These are phyloP conservation scores for Crioceris asparagi DNA, from an alignment of 2,888 invertebrate genomes.

Conservation along the genomic window DNA sequence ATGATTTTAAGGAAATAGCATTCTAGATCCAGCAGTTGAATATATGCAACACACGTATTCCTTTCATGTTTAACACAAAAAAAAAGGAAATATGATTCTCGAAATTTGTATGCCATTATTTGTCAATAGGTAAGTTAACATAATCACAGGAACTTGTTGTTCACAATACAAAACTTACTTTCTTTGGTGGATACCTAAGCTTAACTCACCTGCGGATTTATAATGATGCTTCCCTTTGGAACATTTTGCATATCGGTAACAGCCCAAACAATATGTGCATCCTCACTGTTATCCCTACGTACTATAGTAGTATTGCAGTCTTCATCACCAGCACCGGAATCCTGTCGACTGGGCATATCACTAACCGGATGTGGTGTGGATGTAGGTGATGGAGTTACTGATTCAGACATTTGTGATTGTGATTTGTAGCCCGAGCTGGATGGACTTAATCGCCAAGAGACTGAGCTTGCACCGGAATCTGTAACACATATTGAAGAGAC, in stretches of 20 bases:
- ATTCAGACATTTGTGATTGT: constrained; percentile 61
- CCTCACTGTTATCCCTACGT: constrained; percentile 3
- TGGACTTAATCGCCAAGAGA: constrained; percentile 58
- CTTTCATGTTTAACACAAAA: no score
- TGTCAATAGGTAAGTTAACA: no score
- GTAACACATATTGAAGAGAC: constrained; percentile 9
- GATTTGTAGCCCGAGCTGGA: constrained; percentile 70
- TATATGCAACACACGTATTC: no score
- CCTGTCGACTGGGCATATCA: constrained; percentile 21
- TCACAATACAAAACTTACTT: no score
- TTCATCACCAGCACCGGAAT: constrained; percentile 18
- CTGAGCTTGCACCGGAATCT: constrained; percentile 50
- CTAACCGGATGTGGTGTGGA: constrained; percentile 37
- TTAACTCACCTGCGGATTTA: constrained; percentile 61
- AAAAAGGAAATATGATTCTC: no score
- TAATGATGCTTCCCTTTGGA: constrained; percentile 78
- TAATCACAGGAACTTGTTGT: no score
- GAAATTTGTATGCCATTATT: no score
- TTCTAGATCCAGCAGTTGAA: no score
- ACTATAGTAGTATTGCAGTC: constrained; percentile 18
- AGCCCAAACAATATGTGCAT: constrained; percentile 64
- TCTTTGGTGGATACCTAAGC: no score
- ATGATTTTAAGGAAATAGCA: no score
- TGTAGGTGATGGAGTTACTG: constrained; percentile 68
- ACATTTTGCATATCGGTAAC: constrained; percentile 78